Evolutionary conservation across 2,113 vertebrate species (phyloP).

Genomic region (Phoenicopterus ruber): DNA sequence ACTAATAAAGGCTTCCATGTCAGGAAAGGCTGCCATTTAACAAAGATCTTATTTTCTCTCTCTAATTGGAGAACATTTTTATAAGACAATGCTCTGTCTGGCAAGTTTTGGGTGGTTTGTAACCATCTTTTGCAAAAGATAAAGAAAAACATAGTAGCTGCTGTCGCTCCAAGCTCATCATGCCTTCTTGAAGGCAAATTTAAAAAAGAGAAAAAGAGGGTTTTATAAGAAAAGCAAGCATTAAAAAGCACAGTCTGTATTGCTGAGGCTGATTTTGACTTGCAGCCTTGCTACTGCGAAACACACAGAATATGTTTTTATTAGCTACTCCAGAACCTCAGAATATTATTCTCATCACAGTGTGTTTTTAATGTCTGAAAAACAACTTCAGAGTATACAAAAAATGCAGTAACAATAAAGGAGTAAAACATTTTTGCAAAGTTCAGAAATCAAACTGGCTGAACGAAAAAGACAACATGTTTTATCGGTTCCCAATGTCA

Average conservation of each 20-base stretch:
- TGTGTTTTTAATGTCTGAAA: background rate
- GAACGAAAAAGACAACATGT: background rate
- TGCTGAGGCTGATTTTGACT: background rate
- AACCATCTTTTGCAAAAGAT: background rate
- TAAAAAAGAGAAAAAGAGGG: too few relatives aligned
- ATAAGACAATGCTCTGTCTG: background rate
- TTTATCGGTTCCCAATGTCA: background rate
- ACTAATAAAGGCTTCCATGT: background rate
- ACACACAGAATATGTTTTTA: background rate
- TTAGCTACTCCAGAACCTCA: background rate
- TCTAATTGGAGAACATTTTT: background rate
- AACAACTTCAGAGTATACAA: background rate
- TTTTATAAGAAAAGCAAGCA: background rate
- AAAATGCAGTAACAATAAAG: background rate
- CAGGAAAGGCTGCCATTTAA: background rate
- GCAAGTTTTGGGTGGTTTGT: background rate
- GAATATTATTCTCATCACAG: background rate
- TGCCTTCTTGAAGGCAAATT: background rate
- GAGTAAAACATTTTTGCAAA: background rate
- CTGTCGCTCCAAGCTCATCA: background rate
- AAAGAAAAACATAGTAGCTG: background rate
- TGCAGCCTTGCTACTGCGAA: background rate
- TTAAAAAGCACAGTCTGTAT: background rate
- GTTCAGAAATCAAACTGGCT: background rate
- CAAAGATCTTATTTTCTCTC: background rate